Evolutionary conservation across 1,140 invertebrate genomes (phyloP), one percentile per base, ranked within the genome.

Genomic region (Aphaenogaster floridana): DNA sequence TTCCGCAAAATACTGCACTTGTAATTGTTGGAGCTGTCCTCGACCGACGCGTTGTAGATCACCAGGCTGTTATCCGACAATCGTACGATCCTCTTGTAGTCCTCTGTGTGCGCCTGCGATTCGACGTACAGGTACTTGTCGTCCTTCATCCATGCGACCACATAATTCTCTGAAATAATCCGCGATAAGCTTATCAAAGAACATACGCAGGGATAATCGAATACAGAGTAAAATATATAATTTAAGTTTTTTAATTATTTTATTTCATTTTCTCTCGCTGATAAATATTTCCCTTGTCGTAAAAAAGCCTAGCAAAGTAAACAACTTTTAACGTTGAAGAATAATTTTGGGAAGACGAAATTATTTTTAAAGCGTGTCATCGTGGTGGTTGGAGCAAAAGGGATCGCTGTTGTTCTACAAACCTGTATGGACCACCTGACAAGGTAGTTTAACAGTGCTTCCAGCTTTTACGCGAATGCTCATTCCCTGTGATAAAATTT

Each of bases 361-460:
- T 34, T 36, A 9, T 5, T 57, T 74, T 39, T 74, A 4, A 54
- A 74, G 1, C 13, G 4, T 15, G n/a, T 52, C 3, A 9, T 42
- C 21, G 42, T 3, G 3, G 0, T 39, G 9, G 6, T 50, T 50
- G 11, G 7, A 64, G 21, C 66, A 9, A 52, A 50, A 68, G 11
- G 28, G 34, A 79, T 1, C 13, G 17, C 15, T 15, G 17, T 39
- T 79, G 48, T 48, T 83, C 5, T 61, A 84, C 80, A 36, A 76
- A 94, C 93, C 92, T 90, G 88, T 52, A 54, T 94, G 92, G 3
- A 69, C 64, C 3, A 92, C 52, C 0, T 80, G 9, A 80, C 94
- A 94, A 13, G 89, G 93, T 8, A 94, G 68, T 13, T 77, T 85
- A 34, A 93, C 87, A 0, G 87, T 92, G 13, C 66, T 78, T 1